phyloP scores from a whole-genome alignment of 2,797 vertebrate genomes.

The Taenioides sp. region DNA sequence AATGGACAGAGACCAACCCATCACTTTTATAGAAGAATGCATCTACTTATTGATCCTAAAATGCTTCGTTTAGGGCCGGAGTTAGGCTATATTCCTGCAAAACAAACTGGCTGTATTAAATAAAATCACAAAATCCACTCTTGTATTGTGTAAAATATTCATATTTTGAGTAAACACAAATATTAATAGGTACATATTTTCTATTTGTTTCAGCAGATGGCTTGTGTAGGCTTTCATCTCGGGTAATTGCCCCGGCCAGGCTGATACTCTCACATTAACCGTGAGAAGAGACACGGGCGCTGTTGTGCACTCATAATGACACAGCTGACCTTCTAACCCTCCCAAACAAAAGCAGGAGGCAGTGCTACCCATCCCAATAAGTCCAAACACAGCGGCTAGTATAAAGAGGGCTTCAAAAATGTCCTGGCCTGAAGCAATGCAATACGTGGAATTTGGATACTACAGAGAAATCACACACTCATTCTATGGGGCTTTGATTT shows the following conservation, averaged over 20 bases:
- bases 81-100: slow-evolving; percentile 34
- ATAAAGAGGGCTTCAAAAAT: slow-evolving; percentile 64
- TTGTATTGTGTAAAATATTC: slow-evolving; percentile 24
- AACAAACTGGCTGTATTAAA: slow-evolving; percentile 48
- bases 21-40: slow-evolving; percentile 43
- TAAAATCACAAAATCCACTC: slow-evolving; percentile 14
- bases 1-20: slow-evolving; percentile 44
- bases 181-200: slow-evolving; percentile 50
- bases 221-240: slow-evolving; percentile 51
- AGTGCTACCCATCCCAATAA: slow-evolving; percentile 64
- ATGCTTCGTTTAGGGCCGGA: slow-evolving; percentile 52
- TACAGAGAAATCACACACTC: slow-evolving; percentile 67
- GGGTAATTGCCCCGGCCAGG: slow-evolving; percentile 48
- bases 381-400: slow-evolving; percentile 55
- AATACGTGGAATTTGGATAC: slow-evolving; percentile 69
- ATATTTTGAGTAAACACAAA: slow-evolving; percentile 45
- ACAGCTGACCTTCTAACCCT: slow-evolving; percentile 71
- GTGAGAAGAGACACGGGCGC: slow-evolving; percentile 40
- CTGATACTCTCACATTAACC: slow-evolving; percentile 52
- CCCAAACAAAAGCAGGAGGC: slow-evolving; percentile 56
- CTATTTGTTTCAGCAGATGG: slow-evolving; percentile 46
- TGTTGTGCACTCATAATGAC: slow-evolving; percentile 60
- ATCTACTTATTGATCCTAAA: slow-evolving; percentile 65
- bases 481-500: slow-evolving; percentile 58
- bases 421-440: slow-evolving; percentile 48